These are phyloP conservation scores for Parazoanthus atlanticus DNA, from an alignment of 92 coral and sea anemone genomes.

Conservation along the genomic window DNA sequence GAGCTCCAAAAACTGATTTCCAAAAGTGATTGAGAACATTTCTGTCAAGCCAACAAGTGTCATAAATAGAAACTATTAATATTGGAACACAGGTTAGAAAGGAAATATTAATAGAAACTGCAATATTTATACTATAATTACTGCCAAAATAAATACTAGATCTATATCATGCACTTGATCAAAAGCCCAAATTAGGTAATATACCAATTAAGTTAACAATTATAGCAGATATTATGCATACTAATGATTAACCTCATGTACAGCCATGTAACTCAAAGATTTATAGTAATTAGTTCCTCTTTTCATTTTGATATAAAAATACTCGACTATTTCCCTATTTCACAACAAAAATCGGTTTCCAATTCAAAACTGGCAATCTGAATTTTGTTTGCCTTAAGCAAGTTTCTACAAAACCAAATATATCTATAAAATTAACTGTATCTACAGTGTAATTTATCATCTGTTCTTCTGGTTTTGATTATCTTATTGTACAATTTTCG, in stretches of 20 bases:
- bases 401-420: too few species aligned
- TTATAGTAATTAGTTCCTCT: neutral
- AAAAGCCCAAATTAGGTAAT: conserved; percentile 7
- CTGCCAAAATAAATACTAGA: neutral
- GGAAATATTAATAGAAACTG: conserved; percentile 1
- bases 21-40: neutral
- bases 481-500: too few species aligned
- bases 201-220: neutral
- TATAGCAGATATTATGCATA: neutral
- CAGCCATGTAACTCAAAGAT: neutral
- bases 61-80: neutral
- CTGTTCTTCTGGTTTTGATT: too few species aligned
- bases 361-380: too few species aligned
- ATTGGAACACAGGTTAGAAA: neutral
- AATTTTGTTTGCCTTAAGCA: too few species aligned
- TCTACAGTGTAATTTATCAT: neutral
- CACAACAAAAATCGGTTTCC: too few species aligned
- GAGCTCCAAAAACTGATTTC: neutral
- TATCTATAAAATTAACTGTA: neutral
- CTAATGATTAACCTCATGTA: neutral
- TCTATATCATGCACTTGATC: neutral
- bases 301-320: neutral
- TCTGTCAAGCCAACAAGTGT: neutral
- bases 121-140: neutral
- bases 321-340: too few species aligned